These are phyloP conservation scores for Pachyramphus minor DNA, from an alignment of 2,113 vertebrate species.

Conservation along the genomic window DNA sequence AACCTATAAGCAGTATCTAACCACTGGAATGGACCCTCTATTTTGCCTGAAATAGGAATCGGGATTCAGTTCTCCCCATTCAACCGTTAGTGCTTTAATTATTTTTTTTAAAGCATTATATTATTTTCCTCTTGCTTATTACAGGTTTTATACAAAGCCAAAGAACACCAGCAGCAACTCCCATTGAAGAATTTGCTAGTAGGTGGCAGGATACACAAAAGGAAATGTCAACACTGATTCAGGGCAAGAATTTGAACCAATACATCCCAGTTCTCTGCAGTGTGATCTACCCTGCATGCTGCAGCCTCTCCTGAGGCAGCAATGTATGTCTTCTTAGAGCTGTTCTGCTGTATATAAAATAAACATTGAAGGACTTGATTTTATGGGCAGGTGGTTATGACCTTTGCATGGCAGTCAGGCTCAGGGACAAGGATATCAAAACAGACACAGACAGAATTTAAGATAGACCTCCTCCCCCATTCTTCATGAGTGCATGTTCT, in stretches of 20 bases:
- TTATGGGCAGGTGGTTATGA: background rate
- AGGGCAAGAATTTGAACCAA: background rate
- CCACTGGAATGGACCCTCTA: background rate
- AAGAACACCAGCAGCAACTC: background rate
- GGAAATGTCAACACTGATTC: background rate
- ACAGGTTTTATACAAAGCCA: background rate
- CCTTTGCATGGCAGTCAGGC: background rate
- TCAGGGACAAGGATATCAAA: background rate
- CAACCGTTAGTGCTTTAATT: background rate
- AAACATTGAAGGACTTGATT: background rate
- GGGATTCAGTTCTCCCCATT: background rate
- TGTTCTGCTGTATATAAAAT: background rate
- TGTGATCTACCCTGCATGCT: background rate
- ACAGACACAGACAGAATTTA: background rate
- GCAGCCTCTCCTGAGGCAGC: background rate
- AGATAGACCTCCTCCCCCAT: background rate
- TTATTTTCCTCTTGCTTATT: background rate
- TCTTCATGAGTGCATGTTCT: background rate
- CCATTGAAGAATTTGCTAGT: background rate
- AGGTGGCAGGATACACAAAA: background rate
- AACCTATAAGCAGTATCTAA: background rate
- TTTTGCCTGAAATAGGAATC: background rate
- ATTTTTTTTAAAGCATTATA: background rate
- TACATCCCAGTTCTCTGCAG: fast-evolving
- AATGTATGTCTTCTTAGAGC: background rate